Conservation (phyloP, 2,113 vertebrate species). For the Perognathus longimembris region DNA sequence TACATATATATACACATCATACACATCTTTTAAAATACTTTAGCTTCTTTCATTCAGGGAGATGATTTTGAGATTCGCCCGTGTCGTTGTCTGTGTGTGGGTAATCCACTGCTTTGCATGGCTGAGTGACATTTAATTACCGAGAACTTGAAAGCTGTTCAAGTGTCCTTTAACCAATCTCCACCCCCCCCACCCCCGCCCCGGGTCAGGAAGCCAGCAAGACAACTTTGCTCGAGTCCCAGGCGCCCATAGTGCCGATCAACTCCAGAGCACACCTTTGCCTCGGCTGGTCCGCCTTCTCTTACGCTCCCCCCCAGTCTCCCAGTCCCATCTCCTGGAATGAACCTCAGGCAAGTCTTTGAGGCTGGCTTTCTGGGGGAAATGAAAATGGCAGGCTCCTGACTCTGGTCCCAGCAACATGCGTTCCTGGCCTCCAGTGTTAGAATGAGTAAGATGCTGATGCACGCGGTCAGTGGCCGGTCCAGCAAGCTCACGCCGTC, state of each 20-base stretch:
- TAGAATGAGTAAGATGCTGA: not conserved
- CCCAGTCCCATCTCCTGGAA: not conserved
- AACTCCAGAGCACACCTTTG: not conserved
- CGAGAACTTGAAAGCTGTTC: not conserved
- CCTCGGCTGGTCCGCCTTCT: not conserved
- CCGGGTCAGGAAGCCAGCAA: not conserved
- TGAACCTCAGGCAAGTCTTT: not conserved
- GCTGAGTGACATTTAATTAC: conserved; percentile 10
- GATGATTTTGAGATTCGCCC: not conserved
- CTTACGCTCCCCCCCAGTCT: not conserved
- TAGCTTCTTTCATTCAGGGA: not conserved
- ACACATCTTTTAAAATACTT: not conserved
- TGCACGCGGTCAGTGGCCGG: rapidly evolving
- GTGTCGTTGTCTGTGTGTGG: not conserved
- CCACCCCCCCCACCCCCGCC: not conserved
- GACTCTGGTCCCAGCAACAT: not conserved
- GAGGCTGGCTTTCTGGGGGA: not conserved
- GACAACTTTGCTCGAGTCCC: not conserved
- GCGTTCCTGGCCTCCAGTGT: too few species aligned
- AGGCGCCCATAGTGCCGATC: not conserved
- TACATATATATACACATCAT: not conserved
- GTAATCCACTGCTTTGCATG: not conserved
- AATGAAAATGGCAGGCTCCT: not conserved
- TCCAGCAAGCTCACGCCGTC: not conserved
- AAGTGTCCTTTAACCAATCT: not conserved